A percentile compares a stretch with the other conserved stretches of the same genome.
phyloP scores from a whole-genome alignment of 2,888 invertebrate genomes.

The Aphidius colemani region DNA sequence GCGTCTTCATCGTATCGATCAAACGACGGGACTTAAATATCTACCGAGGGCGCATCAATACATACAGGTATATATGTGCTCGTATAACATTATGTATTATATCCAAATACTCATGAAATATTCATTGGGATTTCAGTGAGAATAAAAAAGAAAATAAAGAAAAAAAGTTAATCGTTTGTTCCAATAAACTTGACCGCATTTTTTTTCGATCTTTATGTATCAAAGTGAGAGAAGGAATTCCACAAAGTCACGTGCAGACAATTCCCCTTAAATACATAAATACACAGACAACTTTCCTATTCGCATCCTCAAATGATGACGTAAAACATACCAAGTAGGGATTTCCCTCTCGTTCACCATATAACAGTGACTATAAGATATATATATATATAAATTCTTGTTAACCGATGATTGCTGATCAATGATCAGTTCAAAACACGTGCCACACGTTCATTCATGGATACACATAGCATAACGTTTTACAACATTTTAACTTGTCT shows the following conservation, averaged over 20 bases:
- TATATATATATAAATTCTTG: slow-evolving; percentile 6
- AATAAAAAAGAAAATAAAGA: slow-evolving; percentile 1
- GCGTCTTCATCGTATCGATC: slow-evolving; percentile 31
- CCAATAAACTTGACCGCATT: slow-evolving; percentile 6
- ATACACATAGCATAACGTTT: slow-evolving; percentile 47
- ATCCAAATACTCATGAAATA: slow-evolving; percentile 34
- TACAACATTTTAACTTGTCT: slow-evolving; percentile 28
- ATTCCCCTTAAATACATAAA: background rate
- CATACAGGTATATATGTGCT: too few relatives aligned
- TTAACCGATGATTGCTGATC: slow-evolving; percentile 34
- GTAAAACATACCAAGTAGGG: slow-evolving; percentile 34
- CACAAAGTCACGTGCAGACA: slow-evolving; percentile 17
- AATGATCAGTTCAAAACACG: slow-evolving; percentile 36
- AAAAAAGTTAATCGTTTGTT: slow-evolving; percentile 10
- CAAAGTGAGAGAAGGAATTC: slow-evolving; percentile 2
- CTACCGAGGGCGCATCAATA: too few relatives aligned
- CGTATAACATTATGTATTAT: too few relatives aligned
- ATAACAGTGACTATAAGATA: slow-evolving; percentile 12
- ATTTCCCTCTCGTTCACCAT: slow-evolving; percentile 42
- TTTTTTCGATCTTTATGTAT: background rate
- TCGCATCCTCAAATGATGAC: slow-evolving; percentile 1
- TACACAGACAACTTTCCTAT: background rate
- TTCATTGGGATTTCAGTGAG: slow-evolving; percentile 28
- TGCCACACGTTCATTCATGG: slow-evolving; percentile 39
- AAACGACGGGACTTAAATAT: slow-evolving; percentile 25